Evolutionary conservation across 1,140 invertebrate species (phyloP).

Genomic region (Drosophila baimaii): DNA sequence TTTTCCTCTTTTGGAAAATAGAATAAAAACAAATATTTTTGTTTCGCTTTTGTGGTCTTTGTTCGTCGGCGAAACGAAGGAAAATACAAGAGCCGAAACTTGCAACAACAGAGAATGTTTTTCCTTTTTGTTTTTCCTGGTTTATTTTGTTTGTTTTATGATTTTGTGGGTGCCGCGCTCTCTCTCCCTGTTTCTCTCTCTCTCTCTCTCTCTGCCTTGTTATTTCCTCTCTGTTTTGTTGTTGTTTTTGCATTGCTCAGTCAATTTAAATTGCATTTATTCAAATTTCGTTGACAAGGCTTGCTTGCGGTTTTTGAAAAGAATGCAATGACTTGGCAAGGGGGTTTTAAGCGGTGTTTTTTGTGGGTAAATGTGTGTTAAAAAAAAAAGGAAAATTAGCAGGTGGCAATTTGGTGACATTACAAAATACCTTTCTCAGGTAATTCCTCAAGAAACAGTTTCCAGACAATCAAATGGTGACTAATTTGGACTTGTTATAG

Average conservation of each 20-base stretch:
- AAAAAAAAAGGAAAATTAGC: constrained; percentile 2
- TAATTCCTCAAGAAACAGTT: neutral
- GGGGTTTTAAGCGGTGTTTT: constrained; percentile 13
- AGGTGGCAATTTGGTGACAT: constrained; percentile 1
- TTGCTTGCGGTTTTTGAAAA: constrained; percentile 44
- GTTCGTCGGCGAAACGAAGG: constrained; percentile 35
- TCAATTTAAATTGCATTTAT: constrained; percentile 71
- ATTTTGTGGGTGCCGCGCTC: constrained; percentile 36
- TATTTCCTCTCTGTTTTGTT: constrained; percentile 12
- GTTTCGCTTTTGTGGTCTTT: constrained; percentile 45
- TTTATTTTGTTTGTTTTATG: constrained; percentile 37
- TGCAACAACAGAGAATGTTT: constrained; percentile 40
- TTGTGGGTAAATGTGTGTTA: constrained; percentile 9
- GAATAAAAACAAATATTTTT: constrained; percentile 40
- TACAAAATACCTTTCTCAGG: neutral
- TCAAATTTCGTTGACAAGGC: constrained; percentile 56
- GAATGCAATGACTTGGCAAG: constrained; percentile 22
- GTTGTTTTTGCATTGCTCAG: constrained; percentile 30
- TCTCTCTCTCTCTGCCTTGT: neutral
- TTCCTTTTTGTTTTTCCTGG: constrained; percentile 18
- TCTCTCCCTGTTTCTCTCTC: constrained; percentile 8
- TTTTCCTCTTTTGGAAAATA: constrained; percentile 8
- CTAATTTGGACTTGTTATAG: neutral
- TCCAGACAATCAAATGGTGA: neutral
- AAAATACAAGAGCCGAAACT: constrained; percentile 30